Percentiles rank a stretch among this genome's conserved stretches.
Evolutionary conservation across 2,113 vertebrate genomes (phyloP).

Genomic region (Toxotes chatareus): DNA sequence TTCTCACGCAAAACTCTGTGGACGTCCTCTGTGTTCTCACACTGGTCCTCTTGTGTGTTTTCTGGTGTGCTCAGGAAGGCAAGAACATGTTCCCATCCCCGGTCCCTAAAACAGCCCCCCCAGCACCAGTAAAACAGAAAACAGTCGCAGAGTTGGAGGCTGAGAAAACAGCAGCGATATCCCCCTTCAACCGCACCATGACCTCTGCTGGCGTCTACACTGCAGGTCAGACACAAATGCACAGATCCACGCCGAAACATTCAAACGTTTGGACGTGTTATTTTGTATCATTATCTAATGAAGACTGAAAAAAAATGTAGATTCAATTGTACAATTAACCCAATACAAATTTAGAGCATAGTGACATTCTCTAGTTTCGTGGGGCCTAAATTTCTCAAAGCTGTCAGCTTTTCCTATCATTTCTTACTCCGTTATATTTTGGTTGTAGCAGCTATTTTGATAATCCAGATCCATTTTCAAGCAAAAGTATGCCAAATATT

Average conservation of each 20-base stretch:
- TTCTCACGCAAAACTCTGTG: constrained; percentile 66
- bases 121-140: constrained; percentile 76
- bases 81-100: constrained; percentile 83
- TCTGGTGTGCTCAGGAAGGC: constrained; percentile 79
- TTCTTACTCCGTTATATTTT: not conserved
- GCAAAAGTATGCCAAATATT: not conserved
- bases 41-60: constrained; percentile 34
- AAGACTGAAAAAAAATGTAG: no score
- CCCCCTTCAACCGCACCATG: constrained; percentile 81
- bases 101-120: constrained; percentile 74
- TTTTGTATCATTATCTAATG: no score
- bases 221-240: constrained; percentile 66
- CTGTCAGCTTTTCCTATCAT: not conserved
- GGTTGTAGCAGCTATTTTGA: not conserved
- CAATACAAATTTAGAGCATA: not conserved
- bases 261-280: no score
- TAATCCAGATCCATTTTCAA: not conserved
- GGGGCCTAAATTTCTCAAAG: not conserved
- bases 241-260: not conserved
- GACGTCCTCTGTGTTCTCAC: constrained; percentile 35
- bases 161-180: constrained; percentile 75
- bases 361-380: not conserved
- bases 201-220: constrained; percentile 80
- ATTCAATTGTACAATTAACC: not conserved
- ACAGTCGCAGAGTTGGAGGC: constrained; percentile 72